A percentile compares a stretch with the other conserved stretches of the same genome.
These are phyloP conservation scores for Empidonax alnorum DNA, from an alignment of 2,113 vertebrate species.

Conservation along the genomic window DNA sequence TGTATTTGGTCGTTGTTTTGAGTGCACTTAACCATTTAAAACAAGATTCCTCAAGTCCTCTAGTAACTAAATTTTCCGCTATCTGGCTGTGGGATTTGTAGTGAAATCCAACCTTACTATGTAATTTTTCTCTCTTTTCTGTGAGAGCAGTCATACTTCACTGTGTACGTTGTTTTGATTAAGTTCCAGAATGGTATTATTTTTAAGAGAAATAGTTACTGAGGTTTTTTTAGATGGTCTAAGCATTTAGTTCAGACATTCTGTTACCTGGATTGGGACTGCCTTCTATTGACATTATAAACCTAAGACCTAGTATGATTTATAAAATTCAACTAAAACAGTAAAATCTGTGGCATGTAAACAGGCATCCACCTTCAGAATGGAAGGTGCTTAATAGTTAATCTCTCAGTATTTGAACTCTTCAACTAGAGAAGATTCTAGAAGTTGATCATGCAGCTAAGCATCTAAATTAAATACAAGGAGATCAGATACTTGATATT, in stretches of 20 bases:
- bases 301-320: not conserved
- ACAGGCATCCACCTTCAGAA: not conserved
- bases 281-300: not conserved
- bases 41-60: not conserved
- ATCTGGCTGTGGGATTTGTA: not conserved
- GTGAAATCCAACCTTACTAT: not conserved
- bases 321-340: not conserved
- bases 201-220: not conserved
- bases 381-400: not conserved
- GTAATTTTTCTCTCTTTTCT: not conserved
- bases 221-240: not conserved
- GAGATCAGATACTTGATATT: not conserved
- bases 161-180: not conserved
- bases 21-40: not conserved
- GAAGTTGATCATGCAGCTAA: not conserved
- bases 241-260: not conserved
- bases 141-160: not conserved
- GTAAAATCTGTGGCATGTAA: not conserved
- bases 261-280: not conserved
- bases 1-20: not conserved
- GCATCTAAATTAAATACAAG: not conserved
- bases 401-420: not conserved
- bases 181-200: not conserved
- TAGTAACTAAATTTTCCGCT: not conserved
- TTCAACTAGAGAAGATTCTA: not conserved